Percentiles rank a stretch among this genome's conserved stretches.
Conservation (phyloP, 2,113 vertebrate species). For the Excalfactoria chinensis region DNA sequence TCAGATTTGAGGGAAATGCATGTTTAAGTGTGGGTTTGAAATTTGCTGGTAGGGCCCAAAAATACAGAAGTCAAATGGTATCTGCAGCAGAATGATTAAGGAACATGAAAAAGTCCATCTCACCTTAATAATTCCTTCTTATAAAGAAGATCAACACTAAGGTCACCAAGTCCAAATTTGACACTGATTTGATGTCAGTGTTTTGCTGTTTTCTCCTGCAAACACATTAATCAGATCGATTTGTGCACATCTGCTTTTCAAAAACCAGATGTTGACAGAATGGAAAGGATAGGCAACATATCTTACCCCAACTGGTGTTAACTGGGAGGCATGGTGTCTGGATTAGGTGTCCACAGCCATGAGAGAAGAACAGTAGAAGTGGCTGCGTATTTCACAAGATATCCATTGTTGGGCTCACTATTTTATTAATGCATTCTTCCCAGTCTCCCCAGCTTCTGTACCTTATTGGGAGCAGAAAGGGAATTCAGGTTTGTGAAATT, state of each 20-base stretch:
- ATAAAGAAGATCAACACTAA: neutral
- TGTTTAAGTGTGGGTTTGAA: neutral
- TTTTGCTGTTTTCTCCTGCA: conserved; percentile 25
- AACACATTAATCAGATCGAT: conserved; percentile 65
- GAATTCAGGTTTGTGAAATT: neutral
- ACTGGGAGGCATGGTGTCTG: conserved; percentile 13
- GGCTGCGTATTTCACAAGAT: neutral
- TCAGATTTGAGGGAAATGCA: neutral
- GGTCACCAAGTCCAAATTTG: neutral
- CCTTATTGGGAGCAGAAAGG: neutral
- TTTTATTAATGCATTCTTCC: neutral
- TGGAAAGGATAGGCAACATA: neutral
- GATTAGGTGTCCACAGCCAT: neutral
- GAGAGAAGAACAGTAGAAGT: neutral
- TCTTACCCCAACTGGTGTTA: neutral
- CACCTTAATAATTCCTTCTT: neutral
- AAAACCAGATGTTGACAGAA: conserved; percentile 44
- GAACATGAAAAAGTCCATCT: neutral
- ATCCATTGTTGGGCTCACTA: neutral
- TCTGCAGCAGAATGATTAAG: neutral
- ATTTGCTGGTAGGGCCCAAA: neutral
- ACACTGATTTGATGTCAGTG: conserved; percentile 15
- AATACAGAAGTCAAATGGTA: neutral
- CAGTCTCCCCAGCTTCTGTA: neutral
- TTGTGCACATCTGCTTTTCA: conserved; percentile 59